phyloP scores from a whole-genome alignment of 1,140 invertebrate genomes.

The Eriocheir sinensis region DNA sequence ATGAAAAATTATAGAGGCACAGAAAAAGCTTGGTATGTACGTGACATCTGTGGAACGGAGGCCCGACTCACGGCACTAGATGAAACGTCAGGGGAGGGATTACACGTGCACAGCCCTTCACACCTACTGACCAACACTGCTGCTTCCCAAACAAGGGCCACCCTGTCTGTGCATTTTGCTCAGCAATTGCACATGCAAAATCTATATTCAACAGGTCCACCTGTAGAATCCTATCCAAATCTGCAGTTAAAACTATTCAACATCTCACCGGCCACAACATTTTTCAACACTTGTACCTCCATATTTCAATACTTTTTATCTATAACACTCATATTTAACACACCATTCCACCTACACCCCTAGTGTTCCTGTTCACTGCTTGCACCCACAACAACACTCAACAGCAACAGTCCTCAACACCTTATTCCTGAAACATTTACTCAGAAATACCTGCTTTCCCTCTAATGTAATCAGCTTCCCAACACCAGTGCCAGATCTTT shows the following conservation, averaged over 20 bases:
- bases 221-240: too few species aligned
- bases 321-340: background rate
- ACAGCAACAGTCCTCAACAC: conserved; percentile 12
- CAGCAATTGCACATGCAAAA: background rate
- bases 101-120: background rate
- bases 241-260: too few species aligned
- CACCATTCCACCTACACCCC: too few species aligned
- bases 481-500: background rate
- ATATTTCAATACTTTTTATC: background rate
- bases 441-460: background rate
- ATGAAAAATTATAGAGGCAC: background rate
- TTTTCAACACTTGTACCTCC: background rate
- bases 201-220: background rate
- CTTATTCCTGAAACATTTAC: background rate
- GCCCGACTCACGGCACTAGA: background rate
- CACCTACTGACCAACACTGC: background rate
- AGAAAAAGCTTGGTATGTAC: background rate
- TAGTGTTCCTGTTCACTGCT: background rate
- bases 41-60: background rate
- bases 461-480: background rate
- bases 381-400: background rate
- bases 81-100: background rate
- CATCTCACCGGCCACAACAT: background rate
- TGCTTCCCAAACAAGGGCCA: background rate
- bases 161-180: background rate